These are phyloP conservation scores for Drosophila kohkoa DNA, from an alignment of 1,140 invertebrate species.

Conservation along the genomic window DNA sequence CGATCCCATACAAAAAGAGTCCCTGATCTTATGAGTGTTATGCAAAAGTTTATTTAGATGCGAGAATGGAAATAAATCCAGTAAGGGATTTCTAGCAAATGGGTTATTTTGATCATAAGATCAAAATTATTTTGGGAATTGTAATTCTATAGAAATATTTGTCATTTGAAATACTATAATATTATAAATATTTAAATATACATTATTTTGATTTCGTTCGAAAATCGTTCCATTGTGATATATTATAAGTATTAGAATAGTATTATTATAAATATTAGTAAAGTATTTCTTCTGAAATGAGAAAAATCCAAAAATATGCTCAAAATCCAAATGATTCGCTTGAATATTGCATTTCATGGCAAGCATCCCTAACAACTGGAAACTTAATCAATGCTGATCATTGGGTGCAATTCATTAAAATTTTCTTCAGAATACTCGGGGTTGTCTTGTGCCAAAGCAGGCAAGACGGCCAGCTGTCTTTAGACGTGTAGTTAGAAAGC, in stretches of 20 bases:
- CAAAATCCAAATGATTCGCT: neutral
- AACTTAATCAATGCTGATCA: slow-evolving; percentile 41
- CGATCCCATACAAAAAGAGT: slow-evolving; percentile 3
- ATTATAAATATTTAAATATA: no score
- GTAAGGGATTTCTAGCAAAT: no score
- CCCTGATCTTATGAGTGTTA: neutral
- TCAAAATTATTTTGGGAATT: no score
- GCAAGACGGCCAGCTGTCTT: slow-evolving; percentile 47
- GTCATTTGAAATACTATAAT: no score
- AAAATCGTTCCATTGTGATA: no score
- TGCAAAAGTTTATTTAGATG: no score
- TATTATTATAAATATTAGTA: no score
- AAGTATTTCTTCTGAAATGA: neutral
- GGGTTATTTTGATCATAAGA: no score
- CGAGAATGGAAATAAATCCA: no score
- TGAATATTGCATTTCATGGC: neutral
- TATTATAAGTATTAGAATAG: no score
- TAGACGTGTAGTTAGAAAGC: neutral
- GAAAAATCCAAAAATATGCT: neutral
- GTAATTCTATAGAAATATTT: no score
- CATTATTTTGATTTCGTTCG: no score
- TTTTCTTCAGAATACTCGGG: slow-evolving; percentile 22
- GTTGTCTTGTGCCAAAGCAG: slow-evolving; percentile 42
- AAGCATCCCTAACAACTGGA: slow-evolving; percentile 27
- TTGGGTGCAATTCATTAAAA: slow-evolving; percentile 49